Evolutionary conservation across 2,113 vertebrate genomes (phyloP).

Genomic region (Malurus melanocephalus): DNA sequence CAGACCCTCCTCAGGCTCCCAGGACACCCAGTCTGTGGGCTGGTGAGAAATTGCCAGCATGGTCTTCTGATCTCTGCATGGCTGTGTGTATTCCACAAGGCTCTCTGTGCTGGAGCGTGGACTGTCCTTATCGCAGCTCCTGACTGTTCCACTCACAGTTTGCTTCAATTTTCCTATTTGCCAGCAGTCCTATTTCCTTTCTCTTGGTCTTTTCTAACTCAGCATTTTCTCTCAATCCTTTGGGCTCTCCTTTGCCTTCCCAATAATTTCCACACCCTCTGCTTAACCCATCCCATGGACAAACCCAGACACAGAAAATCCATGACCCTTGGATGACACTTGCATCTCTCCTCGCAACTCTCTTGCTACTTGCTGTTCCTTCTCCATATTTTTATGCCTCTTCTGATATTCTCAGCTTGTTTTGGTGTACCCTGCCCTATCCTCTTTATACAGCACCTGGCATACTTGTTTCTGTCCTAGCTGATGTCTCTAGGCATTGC

Average conservation of each 20-base stretch:
- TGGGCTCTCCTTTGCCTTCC: not conserved
- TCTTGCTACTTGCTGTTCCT: not conserved
- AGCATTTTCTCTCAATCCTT: not conserved
- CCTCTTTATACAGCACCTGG: not conserved
- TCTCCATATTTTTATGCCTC: not conserved
- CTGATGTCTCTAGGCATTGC: not conserved
- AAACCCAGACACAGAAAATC: not conserved
- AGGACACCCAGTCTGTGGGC: not conserved
- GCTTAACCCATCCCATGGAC: not conserved
- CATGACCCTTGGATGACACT: not conserved
- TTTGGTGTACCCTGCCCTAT: not conserved
- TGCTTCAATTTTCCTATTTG: not conserved
- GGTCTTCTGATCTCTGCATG: not conserved
- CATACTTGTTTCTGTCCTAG: not conserved
- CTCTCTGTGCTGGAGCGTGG: not conserved
- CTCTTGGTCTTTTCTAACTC: not conserved
- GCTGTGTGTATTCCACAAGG: not conserved
- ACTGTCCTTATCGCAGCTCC: not conserved
- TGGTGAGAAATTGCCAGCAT: not conserved
- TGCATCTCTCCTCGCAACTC: not conserved
- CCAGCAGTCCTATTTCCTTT: not conserved
- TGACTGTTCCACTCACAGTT: not conserved
- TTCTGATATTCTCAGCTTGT: not conserved
- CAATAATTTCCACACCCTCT: not conserved
- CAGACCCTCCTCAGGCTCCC: not conserved